Percentiles rank a stretch among this genome's conserved stretches.
Evolutionary conservation across 1,140 invertebrate species (phyloP).

Genomic region (Caenorhabditis remanei): DNA sequence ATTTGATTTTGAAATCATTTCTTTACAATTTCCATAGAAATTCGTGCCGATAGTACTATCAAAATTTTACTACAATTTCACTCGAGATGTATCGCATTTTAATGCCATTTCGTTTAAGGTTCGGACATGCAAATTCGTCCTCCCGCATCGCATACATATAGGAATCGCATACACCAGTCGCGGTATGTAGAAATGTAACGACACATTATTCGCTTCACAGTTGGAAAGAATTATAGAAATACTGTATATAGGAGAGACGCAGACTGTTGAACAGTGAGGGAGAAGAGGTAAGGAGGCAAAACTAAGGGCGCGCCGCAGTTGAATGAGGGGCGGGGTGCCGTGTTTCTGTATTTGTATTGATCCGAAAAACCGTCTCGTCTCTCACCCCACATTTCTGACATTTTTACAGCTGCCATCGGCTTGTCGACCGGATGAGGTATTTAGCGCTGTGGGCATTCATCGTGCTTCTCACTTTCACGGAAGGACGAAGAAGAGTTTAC

Average conservation of each 20-base stretch:
- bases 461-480: not conserved
- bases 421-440: not conserved
- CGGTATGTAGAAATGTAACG: slow-evolving; percentile 48
- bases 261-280: slow-evolving; percentile 25
- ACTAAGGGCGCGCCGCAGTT: slow-evolving; percentile 1
- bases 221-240: not conserved
- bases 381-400: not conserved
- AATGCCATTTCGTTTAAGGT: slow-evolving; percentile 4
- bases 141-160: slow-evolving; percentile 47
- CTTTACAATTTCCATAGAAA: not conserved
- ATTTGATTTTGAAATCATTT: not conserved
- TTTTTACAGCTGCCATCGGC: not conserved
- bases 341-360: slow-evolving; percentile 37
- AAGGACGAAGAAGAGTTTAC: slow-evolving; percentile 13
- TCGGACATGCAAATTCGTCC: slow-evolving; percentile 47
- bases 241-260: not conserved
- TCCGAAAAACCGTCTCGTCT: slow-evolving; percentile 9
- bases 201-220: slow-evolving; percentile 48
- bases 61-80: not conserved
- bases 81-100: not conserved
- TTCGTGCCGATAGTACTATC: slow-evolving; percentile 12
- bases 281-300: slow-evolving; percentile 49
- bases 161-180: slow-evolving; percentile 19
- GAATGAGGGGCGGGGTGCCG: slow-evolving; percentile 21
- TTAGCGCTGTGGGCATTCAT: not conserved